Percentiles rank a stretch among this genome's conserved stretches.
Conservation (phyloP, 2,888 invertebrate genomes). For the Cecidostiba fungosa region DNA sequence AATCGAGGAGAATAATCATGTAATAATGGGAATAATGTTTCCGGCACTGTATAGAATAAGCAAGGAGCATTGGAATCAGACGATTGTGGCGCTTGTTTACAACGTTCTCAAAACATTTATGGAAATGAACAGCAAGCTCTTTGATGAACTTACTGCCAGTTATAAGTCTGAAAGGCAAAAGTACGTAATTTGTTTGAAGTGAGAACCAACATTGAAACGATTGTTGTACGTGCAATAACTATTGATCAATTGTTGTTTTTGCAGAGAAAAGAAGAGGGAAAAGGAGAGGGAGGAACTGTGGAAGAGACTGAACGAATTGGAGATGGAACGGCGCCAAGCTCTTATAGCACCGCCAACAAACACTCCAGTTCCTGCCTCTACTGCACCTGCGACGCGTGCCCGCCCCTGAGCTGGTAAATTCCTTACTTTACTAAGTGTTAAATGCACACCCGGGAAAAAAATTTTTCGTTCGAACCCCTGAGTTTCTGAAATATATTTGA, state of each 20-base stretch:
- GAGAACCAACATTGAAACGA: background rate
- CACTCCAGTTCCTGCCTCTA: constrained; percentile 78
- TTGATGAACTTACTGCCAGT: constrained; percentile 98
- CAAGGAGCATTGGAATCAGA: constrained; percentile 99
- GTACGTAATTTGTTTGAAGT: constrained; percentile 81
- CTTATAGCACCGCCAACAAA: constrained; percentile 70
- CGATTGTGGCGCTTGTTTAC: constrained; percentile 99
- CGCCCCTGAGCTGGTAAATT: constrained; percentile 79
- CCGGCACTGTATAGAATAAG: constrained; percentile 99
- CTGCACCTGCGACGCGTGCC: constrained; percentile 77
- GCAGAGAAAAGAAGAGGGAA: constrained; percentile 96
- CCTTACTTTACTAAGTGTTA: constrained; percentile 59
- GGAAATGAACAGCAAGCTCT: constrained; percentile 99
- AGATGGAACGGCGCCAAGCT: constrained; percentile 82
- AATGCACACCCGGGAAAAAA: constrained; percentile 56
- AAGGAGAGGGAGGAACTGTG: constrained; percentile 98
- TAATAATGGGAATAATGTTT: constrained; percentile 99
- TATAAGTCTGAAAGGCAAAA: constrained; percentile 99
- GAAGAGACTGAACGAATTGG: constrained; percentile 96
- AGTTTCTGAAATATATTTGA: constrained; percentile 54
- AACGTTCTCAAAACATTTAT: constrained; percentile 99
- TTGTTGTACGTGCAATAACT: background rate
- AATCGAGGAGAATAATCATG: constrained; percentile 98
- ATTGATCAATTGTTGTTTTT: constrained; percentile 67
- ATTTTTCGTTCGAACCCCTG: constrained; percentile 41